Conservation (phyloP, 2,113 vertebrate species). For the Orycteropus afer region DNA sequence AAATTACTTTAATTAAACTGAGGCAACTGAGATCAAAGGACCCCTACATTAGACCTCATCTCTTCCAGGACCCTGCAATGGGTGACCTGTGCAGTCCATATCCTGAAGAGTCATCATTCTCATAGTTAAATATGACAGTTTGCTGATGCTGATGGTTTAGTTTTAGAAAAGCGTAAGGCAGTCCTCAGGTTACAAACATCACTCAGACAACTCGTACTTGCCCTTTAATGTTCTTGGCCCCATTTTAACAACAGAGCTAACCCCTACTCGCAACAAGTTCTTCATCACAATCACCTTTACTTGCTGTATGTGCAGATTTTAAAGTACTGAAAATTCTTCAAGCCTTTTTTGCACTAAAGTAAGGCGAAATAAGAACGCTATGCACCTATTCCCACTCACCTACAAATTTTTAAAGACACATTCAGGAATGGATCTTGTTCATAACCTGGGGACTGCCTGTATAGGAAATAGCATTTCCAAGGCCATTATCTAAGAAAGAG, state of each 20-base stretch:
- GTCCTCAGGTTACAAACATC: too few species aligned
- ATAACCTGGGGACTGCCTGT: not conserved
- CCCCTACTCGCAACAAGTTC: too few species aligned
- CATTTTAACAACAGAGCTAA: too few species aligned
- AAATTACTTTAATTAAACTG: not conserved
- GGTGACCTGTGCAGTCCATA: too few species aligned
- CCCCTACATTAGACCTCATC: not conserved
- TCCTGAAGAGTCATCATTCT: not conserved
- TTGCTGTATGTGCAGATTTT: too few species aligned
- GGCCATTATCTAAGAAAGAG: not conserved
- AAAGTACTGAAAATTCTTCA: too few species aligned
- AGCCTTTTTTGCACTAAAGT: not conserved
- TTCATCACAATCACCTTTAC: too few species aligned
- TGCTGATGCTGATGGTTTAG: not conserved
- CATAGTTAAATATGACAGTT: not conserved
- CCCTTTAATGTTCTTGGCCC: too few species aligned
- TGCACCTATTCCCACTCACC: not conserved
- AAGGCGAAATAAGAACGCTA: not conserved
- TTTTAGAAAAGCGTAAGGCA: not conserved
- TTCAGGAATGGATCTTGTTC: not conserved
- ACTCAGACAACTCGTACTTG: too few species aligned
- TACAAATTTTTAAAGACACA: not conserved
- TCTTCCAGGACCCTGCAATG: not conserved
- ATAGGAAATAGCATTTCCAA: slow-evolving; percentile 29
- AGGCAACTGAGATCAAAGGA: not conserved